Evolutionary conservation across 53 echinoderm and acorn worm species (phyloP).

Genomic region (Stichopus horrens): DNA sequence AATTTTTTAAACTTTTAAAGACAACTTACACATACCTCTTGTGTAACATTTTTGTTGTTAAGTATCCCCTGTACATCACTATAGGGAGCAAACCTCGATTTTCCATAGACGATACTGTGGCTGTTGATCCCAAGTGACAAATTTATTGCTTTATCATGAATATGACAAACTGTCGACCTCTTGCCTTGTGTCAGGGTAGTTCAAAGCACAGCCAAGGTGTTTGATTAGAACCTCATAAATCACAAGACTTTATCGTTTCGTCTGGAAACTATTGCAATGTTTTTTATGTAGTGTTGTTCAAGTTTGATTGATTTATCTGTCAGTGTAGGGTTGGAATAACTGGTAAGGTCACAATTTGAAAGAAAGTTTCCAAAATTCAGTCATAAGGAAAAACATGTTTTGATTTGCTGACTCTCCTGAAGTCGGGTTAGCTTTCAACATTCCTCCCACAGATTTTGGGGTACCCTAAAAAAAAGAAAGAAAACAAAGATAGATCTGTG

Average conservation of each 20-base stretch:
- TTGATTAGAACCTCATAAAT: neutral
- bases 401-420: too few species aligned
- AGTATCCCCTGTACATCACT: neutral
- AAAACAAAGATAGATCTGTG: too few species aligned
- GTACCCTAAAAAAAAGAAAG: too few species aligned
- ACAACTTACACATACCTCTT: too few species aligned
- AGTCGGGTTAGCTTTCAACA: too few species aligned
- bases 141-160: neutral
- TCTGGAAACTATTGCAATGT: constrained; percentile 24
- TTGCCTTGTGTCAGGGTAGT: neutral
- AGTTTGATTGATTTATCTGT: constrained; percentile 31
- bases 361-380: too few species aligned
- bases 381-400: too few species aligned
- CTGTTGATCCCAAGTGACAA: neutral
- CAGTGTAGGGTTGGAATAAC: neutral
- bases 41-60: neutral
- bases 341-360: too few species aligned
- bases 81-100: neutral
- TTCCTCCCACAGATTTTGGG: too few species aligned
- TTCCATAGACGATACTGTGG: neutral
- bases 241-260: neutral
- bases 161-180: neutral
- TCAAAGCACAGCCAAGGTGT: too few species aligned
- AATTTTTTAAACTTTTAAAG: too few species aligned
- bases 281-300: constrained; percentile 25